Percentiles rank a stretch among this genome's conserved stretches.
Evolutionary conservation across 2,888 invertebrate genomes (phyloP).

Genomic region (Pilophorus perplexus): DNA sequence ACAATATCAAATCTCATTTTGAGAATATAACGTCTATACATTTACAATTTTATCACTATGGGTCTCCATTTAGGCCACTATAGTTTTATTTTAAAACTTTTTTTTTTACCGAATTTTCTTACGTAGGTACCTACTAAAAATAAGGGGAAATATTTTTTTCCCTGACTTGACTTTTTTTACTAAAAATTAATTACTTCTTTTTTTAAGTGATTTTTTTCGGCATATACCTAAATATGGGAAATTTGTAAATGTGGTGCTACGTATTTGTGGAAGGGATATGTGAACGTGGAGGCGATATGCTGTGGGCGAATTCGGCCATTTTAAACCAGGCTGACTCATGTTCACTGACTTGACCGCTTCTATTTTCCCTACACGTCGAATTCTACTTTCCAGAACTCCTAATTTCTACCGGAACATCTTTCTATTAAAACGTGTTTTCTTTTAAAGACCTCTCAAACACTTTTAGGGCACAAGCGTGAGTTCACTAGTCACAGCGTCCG

Average conservation of each 20-base stretch:
- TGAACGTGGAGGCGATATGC: too few relatives aligned
- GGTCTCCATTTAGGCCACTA: slow-evolving; percentile 27
- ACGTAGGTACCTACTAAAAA: too few relatives aligned
- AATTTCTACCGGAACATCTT: too few relatives aligned
- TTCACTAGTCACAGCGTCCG: too few relatives aligned
- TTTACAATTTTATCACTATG: slow-evolving; percentile 8
- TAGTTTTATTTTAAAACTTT: slow-evolving; percentile 3
- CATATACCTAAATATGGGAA: neutral
- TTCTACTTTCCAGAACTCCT: neutral
- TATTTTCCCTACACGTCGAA: neutral
- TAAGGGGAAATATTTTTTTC: too few relatives aligned
- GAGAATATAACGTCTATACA: neutral
- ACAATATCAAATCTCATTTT: neutral
- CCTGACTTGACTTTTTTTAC: too few relatives aligned
- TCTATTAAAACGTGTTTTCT: too few relatives aligned
- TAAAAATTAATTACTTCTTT: too few relatives aligned
- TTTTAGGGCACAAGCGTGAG: too few relatives aligned
- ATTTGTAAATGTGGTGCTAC: neutral
- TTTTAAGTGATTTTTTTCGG: neutral
- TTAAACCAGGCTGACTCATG: too few relatives aligned
- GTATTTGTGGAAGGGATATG: neutral
- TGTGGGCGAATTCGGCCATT: too few relatives aligned
- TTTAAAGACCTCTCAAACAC: too few relatives aligned
- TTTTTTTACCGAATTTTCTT: neutral
- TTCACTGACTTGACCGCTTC: neutral